These are phyloP conservation scores for Berghia stephanieae DNA, from an alignment of 1,140 invertebrate genomes.

Conservation along the genomic window DNA sequence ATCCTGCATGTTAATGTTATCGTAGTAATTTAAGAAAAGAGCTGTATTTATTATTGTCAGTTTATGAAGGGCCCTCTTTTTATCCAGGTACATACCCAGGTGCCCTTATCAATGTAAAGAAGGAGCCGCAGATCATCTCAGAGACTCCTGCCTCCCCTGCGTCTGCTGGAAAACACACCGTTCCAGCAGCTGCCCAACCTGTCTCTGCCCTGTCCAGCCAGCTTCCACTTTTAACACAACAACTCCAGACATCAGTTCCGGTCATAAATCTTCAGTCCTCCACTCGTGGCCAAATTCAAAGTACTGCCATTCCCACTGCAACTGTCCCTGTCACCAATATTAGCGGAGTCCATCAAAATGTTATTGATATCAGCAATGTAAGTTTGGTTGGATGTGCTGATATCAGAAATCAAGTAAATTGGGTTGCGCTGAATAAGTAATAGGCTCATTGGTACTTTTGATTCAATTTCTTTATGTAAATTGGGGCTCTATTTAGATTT, in stretches of 20 bases:
- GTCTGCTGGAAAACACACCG: slow-evolving; percentile 14
- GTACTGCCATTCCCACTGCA: neutral
- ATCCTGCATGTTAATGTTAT: too few relatives aligned
- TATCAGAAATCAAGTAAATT: too few relatives aligned
- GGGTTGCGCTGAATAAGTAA: neutral
- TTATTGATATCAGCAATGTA: slow-evolving; percentile 33
- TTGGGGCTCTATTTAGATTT: neutral
- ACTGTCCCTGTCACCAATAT: slow-evolving; percentile 8
- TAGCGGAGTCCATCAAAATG: slow-evolving; percentile 18
- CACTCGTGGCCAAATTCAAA: too few relatives aligned
- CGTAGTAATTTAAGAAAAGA: too few relatives aligned
- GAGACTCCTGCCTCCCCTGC: slow-evolving; percentile 16
- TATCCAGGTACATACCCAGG: slow-evolving; percentile 56
- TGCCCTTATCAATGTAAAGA: slow-evolving; percentile 55
- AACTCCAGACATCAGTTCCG: neutral
- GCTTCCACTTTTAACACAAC: neutral
- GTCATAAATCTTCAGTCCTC: neutral
- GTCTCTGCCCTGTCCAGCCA: neutral
- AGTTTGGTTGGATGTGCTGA: neutral
- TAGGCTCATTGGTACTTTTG: neutral
- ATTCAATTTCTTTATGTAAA: neutral
- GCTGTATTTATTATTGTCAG: neutral
- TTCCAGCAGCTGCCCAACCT: slow-evolving; percentile 11
- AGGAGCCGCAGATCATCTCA: slow-evolving; percentile 39
- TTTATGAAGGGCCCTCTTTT: neutral